Conservation (phyloP, 2,888 invertebrate species). For the Lasioglossum lativentre region DNA sequence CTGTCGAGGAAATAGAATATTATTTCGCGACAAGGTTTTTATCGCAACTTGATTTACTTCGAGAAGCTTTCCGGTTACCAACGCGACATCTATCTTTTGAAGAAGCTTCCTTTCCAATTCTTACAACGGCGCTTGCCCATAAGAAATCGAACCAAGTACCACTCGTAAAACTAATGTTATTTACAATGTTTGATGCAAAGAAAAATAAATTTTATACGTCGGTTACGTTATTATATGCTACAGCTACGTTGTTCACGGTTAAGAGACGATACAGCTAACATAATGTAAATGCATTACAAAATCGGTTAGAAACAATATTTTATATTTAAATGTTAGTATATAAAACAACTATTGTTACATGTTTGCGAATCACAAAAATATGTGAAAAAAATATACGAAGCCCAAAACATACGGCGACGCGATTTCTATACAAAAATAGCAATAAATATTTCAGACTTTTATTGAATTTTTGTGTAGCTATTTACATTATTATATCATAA, state of each 20-base stretch:
- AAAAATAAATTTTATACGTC: background rate
- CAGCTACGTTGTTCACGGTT: background rate
- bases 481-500: constrained; percentile 64
- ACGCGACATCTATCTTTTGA: constrained; percentile 56
- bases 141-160: constrained; percentile 45
- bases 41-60: constrained; percentile 32
- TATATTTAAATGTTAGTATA: background rate
- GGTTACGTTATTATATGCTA: background rate
- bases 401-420: constrained; percentile 31
- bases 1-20: background rate
- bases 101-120: constrained; percentile 14
- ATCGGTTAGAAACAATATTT: background rate
- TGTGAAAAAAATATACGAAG: constrained; percentile 13
- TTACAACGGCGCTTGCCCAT: constrained; percentile 19
- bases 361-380: constrained; percentile 2
- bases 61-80: constrained; percentile 56
- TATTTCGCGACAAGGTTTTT: background rate
- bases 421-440: constrained; percentile 57
- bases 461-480: constrained; percentile 66
- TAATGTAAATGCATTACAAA: background rate
- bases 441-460: constrained; percentile 62
- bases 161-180: background rate
- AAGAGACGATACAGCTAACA: background rate
- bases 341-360: constrained; percentile 13
- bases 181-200: background rate